Conservation (phyloP, 2,797 vertebrate species). For the Pipistrellus pygmaeus region DNA sequence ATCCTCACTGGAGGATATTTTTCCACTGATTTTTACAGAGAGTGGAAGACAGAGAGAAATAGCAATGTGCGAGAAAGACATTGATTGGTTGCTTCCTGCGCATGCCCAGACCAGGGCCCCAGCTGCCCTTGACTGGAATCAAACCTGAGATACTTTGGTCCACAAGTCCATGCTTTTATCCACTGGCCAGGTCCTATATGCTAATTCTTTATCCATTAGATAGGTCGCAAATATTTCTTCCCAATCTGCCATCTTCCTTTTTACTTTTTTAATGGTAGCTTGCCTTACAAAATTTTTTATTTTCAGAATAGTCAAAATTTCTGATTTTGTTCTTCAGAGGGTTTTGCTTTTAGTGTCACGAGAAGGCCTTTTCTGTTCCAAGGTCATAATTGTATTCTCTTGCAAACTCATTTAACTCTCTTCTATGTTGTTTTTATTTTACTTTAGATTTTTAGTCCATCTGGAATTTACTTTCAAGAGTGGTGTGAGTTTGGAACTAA, state of each 20-base stretch:
- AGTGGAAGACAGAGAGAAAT: too few relatives aligned
- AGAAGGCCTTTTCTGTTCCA: not conserved
- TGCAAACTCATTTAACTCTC: not conserved
- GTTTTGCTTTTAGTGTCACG: not conserved
- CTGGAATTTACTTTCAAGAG: conserved; percentile 50
- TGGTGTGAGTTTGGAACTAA: not conserved
- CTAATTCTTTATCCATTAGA: conserved; percentile 28
- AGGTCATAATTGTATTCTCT: not conserved
- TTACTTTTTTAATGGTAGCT: not conserved
- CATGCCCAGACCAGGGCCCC: too few relatives aligned
- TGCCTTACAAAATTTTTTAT: not conserved
- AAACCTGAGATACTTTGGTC: too few relatives aligned
- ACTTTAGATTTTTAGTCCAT: not conserved
- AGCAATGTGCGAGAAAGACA: too few relatives aligned
- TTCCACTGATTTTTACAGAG: too few relatives aligned
- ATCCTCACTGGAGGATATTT: too few relatives aligned
- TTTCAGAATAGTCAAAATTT: conserved; percentile 37
- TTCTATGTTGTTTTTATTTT: not conserved
- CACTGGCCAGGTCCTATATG: not conserved
- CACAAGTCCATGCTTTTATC: too few relatives aligned
- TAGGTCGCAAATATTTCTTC: conserved; percentile 49
- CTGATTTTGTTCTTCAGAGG: not conserved
- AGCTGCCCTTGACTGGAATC: too few relatives aligned
- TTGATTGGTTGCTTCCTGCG: too few relatives aligned
- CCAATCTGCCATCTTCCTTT: not conserved